A percentile compares a stretch with the other conserved stretches of the same genome.
Conservation (phyloP, 1,140 invertebrate genomes). For the Trachymyrmex cornetzi region DNA sequence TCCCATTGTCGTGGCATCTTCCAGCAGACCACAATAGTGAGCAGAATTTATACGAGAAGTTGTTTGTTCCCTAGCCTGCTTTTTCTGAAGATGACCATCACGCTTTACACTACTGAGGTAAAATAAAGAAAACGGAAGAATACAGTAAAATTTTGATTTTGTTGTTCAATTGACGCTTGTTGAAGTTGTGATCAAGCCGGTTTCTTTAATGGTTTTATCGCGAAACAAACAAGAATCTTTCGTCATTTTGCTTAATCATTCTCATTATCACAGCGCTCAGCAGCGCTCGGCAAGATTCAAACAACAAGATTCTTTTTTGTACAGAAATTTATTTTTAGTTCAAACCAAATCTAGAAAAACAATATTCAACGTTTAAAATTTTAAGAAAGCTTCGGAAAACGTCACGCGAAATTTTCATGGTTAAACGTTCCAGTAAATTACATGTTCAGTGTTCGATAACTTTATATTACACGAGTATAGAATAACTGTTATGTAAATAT, state of each 20-base stretch:
- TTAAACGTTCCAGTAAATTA: not conserved
- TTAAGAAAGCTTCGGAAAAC: not conserved
- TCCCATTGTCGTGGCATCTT: not conserved
- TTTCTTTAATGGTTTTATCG: not conserved
- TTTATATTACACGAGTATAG: not conserved
- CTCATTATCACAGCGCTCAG: not conserved
- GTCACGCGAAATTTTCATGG: not conserved
- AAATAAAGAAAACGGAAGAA: not conserved
- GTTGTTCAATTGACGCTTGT: not conserved
- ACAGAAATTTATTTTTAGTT: not conserved
- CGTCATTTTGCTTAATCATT: constrained; percentile 13
- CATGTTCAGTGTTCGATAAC: not conserved
- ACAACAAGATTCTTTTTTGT: not conserved
- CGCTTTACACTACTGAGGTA: not conserved
- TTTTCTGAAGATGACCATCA: constrained; percentile 1
- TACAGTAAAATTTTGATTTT: not conserved
- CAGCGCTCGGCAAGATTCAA: not conserved
- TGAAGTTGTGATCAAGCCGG: too few species aligned
- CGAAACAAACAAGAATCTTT: not conserved
- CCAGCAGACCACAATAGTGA: too few species aligned
- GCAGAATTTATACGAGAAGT: not conserved
- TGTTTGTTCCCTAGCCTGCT: not conserved
- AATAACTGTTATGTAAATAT: not conserved
- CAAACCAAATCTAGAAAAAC: not conserved
- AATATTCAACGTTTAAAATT: not conserved